A percentile compares a stretch with the other conserved stretches of the same genome.
Conservation (phyloP, 1,140 invertebrate species). For the Hyles euphorbiae region DNA sequence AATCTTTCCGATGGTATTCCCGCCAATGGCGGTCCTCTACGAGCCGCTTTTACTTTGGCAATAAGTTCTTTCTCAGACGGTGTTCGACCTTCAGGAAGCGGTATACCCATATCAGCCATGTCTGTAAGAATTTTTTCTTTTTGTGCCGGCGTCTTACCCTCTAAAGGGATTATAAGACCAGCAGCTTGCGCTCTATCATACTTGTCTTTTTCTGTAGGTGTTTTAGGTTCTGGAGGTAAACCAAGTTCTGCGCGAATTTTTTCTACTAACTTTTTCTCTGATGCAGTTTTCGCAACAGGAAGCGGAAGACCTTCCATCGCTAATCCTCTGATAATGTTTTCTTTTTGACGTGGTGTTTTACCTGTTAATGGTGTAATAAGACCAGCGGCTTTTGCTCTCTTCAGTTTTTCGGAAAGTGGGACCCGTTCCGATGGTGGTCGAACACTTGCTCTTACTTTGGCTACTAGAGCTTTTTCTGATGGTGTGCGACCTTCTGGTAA, state of each 20-base stretch:
- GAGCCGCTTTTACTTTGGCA: conserved; percentile 9
- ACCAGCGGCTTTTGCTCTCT: conserved; percentile 28
- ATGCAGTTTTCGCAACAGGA: conserved; percentile 29
- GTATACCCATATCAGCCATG: conserved; percentile 12
- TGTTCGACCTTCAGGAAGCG: conserved; percentile 23
- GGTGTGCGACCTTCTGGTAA: conserved; percentile 20
- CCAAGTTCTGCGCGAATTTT: conserved; percentile 29
- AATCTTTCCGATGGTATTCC: conserved; percentile 8
- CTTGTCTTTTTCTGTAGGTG: conserved; percentile 14
- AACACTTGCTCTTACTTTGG: conserved; percentile 9
- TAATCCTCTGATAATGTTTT: conserved; percentile 34
- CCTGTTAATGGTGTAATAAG: conserved; percentile 27
- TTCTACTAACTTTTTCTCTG: conserved; percentile 33
- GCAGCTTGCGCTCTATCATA: conserved; percentile 16
- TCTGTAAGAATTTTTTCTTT: conserved; percentile 29
- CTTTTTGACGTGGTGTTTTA: conserved; percentile 31
- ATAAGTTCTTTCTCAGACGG: conserved; percentile 26
- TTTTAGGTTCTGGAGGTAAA: conserved; percentile 15
- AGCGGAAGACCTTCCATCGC: conserved; percentile 34
- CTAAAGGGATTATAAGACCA: conserved; percentile 19
- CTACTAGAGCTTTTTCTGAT: conserved; percentile 19
- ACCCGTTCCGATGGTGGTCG: not conserved
- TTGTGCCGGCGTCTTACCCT: conserved; percentile 23
- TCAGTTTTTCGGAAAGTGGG: conserved; percentile 12
- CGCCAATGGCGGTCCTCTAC: not conserved